Percentiles rank a stretch among this genome's conserved stretches.
Conservation (phyloP, 2,888 invertebrate genomes). For the Arctia plantaginis region DNA sequence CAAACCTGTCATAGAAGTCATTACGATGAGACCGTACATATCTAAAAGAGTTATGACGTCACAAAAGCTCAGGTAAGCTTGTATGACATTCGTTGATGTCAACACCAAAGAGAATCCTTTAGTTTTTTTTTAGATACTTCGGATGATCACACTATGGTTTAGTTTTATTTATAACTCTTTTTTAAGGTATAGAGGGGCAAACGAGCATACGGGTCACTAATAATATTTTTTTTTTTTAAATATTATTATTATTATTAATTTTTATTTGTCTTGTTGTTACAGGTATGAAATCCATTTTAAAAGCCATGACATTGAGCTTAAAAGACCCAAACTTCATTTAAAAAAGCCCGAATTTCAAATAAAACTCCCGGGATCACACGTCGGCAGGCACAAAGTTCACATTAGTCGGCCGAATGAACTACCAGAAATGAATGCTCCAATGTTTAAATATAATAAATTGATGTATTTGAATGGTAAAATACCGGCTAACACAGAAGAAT, state of each 20-base stretch:
- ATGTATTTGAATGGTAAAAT: background rate
- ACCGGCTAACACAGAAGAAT: background rate
- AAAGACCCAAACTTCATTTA: constrained; percentile 5
- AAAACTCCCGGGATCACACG: background rate
- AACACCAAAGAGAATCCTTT: background rate
- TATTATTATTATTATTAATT: background rate
- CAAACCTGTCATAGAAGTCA: background rate
- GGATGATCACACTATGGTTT: background rate
- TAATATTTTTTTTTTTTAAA: too few species aligned
- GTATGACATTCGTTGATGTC: background rate
- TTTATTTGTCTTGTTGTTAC: background rate
- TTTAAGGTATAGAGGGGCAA: too few species aligned
- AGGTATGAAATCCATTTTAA: constrained; percentile 10
- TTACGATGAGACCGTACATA: constrained; percentile 11
- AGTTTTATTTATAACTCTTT: background rate
- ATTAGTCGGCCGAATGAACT: background rate
- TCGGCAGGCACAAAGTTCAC: background rate
- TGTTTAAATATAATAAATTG: background rate
- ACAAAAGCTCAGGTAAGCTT: constrained; percentile 13
- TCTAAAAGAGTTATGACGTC: constrained; percentile 5
- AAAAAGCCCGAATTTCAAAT: constrained; percentile 14
- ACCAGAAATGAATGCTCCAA: background rate
- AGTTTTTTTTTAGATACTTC: background rate
- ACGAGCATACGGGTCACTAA: too few species aligned
- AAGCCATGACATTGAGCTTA: background rate